Evolutionary conservation across 2,113 vertebrate species (phyloP).

Genomic region (Clinocottus analis): DNA sequence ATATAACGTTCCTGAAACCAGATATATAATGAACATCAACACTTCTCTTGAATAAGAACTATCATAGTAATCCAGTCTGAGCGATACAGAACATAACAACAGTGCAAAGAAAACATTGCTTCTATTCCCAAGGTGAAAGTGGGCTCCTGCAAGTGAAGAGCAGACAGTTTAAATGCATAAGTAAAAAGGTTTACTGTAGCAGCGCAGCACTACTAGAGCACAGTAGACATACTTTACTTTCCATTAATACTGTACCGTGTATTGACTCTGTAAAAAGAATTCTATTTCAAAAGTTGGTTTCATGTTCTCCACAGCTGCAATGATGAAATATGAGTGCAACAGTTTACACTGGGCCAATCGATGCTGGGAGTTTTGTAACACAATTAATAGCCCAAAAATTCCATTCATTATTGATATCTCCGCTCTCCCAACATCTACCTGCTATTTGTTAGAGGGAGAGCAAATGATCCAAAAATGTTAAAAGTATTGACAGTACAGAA

Average conservation of each 20-base stretch:
- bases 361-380: constrained; percentile 50
- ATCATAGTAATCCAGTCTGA: neutral
- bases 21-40: neutral
- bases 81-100: neutral
- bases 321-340: constrained; percentile 66
- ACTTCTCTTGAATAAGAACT: neutral
- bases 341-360: constrained; percentile 53
- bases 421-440: constrained; percentile 5
- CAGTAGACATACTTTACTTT: constrained; percentile 30
- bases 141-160: neutral
- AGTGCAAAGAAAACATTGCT: neutral
- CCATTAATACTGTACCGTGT: constrained; percentile 36
- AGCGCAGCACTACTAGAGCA: constrained; percentile 21
- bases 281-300: constrained; percentile 65
- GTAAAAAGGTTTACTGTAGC: constrained; percentile 10
- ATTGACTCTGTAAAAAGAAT: constrained; percentile 51
- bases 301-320: constrained; percentile 49
- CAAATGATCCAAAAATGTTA: neutral
- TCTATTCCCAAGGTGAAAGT: neutral
- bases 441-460: constrained; percentile 9
- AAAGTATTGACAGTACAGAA: neutral
- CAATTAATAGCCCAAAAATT: constrained; percentile 63
- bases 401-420: constrained; percentile 54
- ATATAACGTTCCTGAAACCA: neutral
- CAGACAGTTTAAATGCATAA: constrained; percentile 4